These are phyloP conservation scores for Myopa testacea DNA, from an alignment of 2,888 invertebrate species.

Conservation along the genomic window DNA sequence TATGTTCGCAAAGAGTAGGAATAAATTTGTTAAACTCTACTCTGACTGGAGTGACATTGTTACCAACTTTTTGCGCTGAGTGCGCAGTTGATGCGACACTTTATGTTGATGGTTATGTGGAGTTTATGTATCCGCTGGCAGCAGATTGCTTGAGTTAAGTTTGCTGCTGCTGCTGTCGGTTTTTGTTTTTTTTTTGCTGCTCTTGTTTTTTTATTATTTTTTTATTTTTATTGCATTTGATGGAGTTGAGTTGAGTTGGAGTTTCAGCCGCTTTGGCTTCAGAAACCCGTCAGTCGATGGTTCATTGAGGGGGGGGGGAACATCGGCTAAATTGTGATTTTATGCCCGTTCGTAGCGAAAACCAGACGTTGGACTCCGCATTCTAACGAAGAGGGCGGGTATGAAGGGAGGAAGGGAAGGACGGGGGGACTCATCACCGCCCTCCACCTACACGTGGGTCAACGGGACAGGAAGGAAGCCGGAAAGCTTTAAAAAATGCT, in stretches of 20 bases:
- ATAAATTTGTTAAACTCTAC: neutral
- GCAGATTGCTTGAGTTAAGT: conserved; percentile 10
- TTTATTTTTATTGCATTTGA: no score
- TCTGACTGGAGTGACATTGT: neutral
- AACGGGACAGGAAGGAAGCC: neutral
- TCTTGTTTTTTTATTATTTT: neutral
- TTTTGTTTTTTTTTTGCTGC: neutral
- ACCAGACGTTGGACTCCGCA: neutral
- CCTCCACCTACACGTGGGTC: no score
- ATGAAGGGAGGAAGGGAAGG: no score
- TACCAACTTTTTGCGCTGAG: neutral
- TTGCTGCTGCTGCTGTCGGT: neutral
- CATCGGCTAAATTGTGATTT: conserved; percentile 18
- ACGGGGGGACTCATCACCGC: no score
- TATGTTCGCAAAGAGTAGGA: neutral
- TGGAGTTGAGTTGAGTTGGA: neutral
- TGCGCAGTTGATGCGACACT: conserved; percentile 19
- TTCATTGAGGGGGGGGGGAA: neutral
- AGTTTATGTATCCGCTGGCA: conserved; percentile 16
- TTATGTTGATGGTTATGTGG: conserved; percentile 35
- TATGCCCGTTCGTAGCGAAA: neutral
- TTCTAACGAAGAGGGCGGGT: no score
- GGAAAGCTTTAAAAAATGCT: conserved; percentile 7
- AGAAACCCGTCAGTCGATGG: neutral
- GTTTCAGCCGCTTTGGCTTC: neutral